Conservation (phyloP, 2,888 invertebrate genomes). For the Drosophila rubida region DNA sequence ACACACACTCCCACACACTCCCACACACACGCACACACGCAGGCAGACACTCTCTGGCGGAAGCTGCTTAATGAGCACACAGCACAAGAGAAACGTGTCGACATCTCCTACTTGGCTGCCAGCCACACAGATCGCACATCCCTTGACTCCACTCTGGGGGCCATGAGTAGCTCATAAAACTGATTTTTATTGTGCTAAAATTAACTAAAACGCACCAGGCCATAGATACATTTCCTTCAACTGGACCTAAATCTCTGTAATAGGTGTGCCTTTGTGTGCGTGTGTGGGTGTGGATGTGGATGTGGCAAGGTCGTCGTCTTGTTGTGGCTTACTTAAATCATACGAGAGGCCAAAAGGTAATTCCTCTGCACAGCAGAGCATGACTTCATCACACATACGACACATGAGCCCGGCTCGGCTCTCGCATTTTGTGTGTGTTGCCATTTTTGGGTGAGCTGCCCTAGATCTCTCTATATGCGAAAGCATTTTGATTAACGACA, state of each 20-base stretch:
- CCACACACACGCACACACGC: conserved; percentile 10
- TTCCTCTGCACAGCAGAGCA: conserved; percentile 11
- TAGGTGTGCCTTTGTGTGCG: no score
- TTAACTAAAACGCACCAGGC: conserved; percentile 57
- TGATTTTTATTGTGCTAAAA: conserved; percentile 72
- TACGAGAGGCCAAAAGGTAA: conserved; percentile 35
- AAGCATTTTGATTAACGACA: conserved; percentile 80
- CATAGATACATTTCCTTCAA: conserved; percentile 41
- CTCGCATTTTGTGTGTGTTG: conserved; percentile 43
- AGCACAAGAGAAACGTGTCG: conserved; percentile 35
- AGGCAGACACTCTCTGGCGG: conserved; percentile 61
- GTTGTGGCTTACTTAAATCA: conserved; percentile 2
- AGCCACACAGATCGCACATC: neutral
- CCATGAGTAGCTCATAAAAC: conserved; percentile 61
- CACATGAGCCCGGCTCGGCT: conserved; percentile 1
- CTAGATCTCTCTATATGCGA: conserved; percentile 34
- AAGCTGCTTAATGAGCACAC: conserved; percentile 76
- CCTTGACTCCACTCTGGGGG: neutral
- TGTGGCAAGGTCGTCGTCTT: conserved; percentile 30
- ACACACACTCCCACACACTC: conserved; percentile 11
- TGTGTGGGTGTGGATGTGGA: neutral
- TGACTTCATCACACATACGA: conserved; percentile 5
- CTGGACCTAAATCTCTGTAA: conserved; percentile 18
- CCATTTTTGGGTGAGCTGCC: conserved; percentile 39
- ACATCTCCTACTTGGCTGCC: conserved; percentile 10